Evolutionary conservation across 2,888 invertebrate genomes (phyloP), one percentile per base, ranked within the genome.

Genomic region (Heteromurus nitidus): DNA sequence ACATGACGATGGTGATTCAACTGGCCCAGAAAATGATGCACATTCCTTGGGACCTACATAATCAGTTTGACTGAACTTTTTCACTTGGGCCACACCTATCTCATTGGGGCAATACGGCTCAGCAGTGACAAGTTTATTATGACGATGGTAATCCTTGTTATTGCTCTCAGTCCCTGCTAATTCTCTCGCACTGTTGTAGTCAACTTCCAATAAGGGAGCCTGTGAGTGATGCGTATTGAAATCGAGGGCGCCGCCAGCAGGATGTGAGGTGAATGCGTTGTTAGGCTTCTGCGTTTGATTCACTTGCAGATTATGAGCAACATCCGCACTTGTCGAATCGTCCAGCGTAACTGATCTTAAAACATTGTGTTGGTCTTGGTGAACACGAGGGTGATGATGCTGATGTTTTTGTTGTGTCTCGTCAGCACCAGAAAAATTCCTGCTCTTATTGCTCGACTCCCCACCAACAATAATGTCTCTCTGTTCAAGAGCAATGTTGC

Each of bases 281-380:
- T 31, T 70, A 18, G 18, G 26, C 36, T 65, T 28, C 9, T 74
- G 58, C 36, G 26, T 65, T 65, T 60, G 69, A 68, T 77, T 73
- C 30, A 24, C 44, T 62, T 22, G 55, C 65, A 75, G 81, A 81
- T 81, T 75, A 84, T 81, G 82, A 81, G 82, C 82, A 70, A 83
- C 84, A 85, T 85, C 85, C 85, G 83, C 83, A 85, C 84, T 81
- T 83, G 84, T 83, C 68, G 84, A 84, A 60, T 82, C 75, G 80
- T 83, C 84, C 77, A 82, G 83, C 69, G 74, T 82, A 84, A 84
- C 85, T 85, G 84, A 83, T 84, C 83, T 74, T 76, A 82, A 85
- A 80, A 58, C 68, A 65, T 76, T 55, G 60, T 60, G 74, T 30
- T 85, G 79, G 30, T 81, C 70, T 13, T 60, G 60, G 5, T 7